phyloP scores from a whole-genome alignment of 2,888 invertebrate genomes.

The Ectemnius cavifrons region DNA sequence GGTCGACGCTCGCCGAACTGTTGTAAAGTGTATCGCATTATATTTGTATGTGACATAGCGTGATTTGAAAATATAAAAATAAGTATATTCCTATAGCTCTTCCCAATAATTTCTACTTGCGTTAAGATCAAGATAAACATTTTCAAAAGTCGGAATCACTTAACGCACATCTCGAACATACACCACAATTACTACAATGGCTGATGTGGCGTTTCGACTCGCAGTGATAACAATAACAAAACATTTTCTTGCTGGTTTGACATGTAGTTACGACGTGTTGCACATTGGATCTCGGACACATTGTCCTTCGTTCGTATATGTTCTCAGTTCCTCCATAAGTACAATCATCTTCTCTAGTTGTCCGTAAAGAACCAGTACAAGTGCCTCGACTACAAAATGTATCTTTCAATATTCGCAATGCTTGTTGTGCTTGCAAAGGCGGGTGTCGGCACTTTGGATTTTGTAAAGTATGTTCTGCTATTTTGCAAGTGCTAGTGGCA shows the following conservation, averaged over 20 bases:
- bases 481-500: too few relatives aligned
- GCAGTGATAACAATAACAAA: constrained; percentile 5
- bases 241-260: neutral
- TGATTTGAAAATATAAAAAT: constrained; percentile 16
- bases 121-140: neutral
- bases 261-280: too few relatives aligned
- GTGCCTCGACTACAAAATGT: constrained; percentile 55
- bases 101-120: neutral
- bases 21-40: constrained; percentile 11
- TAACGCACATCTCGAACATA: constrained; percentile 12
- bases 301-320: too few relatives aligned
- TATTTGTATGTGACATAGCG: constrained; percentile 10
- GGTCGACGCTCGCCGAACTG: neutral
- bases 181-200: neutral
- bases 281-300: neutral
- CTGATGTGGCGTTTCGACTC: neutral
- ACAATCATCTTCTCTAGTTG: neutral
- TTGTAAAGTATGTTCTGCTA: too few relatives aligned
- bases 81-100: neutral
- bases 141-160: constrained; percentile 13
- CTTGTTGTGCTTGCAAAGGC: constrained; percentile 30
- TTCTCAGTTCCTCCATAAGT: neutral
- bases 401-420: constrained; percentile 54
- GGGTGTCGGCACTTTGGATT: too few relatives aligned
- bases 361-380: constrained; percentile 17